Conservation (phyloP, 2,797 vertebrate species). For the Miichthys miiuy region DNA sequence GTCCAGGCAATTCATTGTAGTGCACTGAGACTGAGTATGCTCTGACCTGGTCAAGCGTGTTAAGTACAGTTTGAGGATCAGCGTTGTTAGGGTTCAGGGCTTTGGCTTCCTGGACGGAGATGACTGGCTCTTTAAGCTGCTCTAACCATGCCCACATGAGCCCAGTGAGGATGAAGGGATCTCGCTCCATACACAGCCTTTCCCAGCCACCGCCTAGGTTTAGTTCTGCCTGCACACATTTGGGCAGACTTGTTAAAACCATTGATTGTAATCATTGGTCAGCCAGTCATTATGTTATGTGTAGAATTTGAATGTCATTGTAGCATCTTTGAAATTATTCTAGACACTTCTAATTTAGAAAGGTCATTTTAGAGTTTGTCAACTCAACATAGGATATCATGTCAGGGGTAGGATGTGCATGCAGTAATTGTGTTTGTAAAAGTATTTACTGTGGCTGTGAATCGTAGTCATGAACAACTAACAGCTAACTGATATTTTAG, state of each 20-base stretch:
- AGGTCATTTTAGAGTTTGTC: not conserved
- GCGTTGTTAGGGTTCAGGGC: conserved; percentile 77
- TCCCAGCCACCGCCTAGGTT: conserved; percentile 95
- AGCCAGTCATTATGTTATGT: not conserved
- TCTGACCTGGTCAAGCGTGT: conserved; percentile 88
- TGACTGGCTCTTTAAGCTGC: conserved; percentile 93
- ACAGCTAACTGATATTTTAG: not conserved
- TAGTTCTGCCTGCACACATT: conserved; percentile 88
- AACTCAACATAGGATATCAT: not conserved
- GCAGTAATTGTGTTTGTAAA: not conserved
- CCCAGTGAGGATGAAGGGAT: conserved; percentile 92
- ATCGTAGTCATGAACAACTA: not conserved
- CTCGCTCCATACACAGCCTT: conserved; percentile 90
- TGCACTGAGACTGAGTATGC: not conserved
- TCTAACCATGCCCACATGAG: conserved; percentile 99
- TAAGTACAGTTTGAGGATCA: conserved; percentile 84
- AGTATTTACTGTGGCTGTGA: not conserved
- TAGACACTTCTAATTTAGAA: not conserved
- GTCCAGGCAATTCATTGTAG: not conserved
- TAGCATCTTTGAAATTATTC: not conserved
- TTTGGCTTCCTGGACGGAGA: conserved; percentile 86
- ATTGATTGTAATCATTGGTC: too few relatives aligned
- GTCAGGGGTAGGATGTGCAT: not conserved
- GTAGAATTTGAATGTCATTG: not conserved
- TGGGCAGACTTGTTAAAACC: not conserved